A percentile compares a stretch with the other conserved stretches of the same genome.
phyloP scores from a whole-genome alignment of 1,140 invertebrate species.

The Brachionus angularis region DNA sequence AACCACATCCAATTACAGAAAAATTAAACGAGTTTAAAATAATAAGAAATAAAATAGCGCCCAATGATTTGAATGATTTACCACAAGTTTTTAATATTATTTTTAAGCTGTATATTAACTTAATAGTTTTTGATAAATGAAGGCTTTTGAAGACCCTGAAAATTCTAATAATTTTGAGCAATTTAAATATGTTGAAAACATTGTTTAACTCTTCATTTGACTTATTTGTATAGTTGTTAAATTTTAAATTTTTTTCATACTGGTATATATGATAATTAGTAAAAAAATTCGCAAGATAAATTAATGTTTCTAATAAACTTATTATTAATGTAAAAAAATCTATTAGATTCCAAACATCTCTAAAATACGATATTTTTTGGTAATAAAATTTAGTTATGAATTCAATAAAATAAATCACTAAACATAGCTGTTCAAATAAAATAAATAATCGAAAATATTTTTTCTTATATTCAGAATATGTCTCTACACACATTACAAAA shows the following conservation, averaged over 20 bases:
- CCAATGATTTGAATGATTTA: conserved; percentile 50
- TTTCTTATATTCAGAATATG: conserved; percentile 6
- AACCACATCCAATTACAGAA: conserved; percentile 50
- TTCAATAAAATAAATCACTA: conserved; percentile 49
- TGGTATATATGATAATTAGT: not conserved
- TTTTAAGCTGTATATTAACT: conserved; percentile 50
- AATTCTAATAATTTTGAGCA: conserved; percentile 47
- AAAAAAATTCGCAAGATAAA: not conserved
- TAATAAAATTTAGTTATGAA: conserved; percentile 48
- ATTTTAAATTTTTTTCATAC: not conserved
- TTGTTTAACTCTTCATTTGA: conserved; percentile 19
- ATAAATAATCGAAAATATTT: conserved; percentile 8
- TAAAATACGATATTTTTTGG: conserved; percentile 48
- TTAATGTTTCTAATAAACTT: conserved; percentile 47
- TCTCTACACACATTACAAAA: conserved; percentile 16
- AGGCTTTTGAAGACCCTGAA: conserved; percentile 48
- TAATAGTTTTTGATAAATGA: conserved; percentile 49
- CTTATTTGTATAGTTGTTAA: conserved; percentile 1
- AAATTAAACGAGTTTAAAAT: conserved; percentile 50
- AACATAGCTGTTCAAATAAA: conserved; percentile 48
- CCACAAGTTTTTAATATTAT: conserved; percentile 50
- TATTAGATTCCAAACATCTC: conserved; percentile 48
- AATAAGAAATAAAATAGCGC: conserved; percentile 51
- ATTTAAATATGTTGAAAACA: conserved; percentile 46
- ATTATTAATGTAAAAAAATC: conserved; percentile 46